Base-by-base conservation (phyloP, 2,888 invertebrate genomes). In the Caenorhabditis imperialis region DNA sequence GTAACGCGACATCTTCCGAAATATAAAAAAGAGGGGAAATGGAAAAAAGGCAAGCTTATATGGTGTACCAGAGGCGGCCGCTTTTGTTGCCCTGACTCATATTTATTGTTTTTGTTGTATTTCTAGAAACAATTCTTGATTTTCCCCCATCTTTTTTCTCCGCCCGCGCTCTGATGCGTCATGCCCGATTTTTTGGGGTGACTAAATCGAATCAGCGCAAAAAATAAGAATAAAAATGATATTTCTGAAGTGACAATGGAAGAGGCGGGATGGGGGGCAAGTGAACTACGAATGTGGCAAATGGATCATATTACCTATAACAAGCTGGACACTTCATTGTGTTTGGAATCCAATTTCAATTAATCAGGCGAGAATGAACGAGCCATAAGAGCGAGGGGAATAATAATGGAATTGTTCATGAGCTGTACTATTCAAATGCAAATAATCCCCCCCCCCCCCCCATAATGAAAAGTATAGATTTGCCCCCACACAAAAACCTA, bases 351-450 rank as follows among this genome's bases (percentile, higher is more conserved):
- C 50, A 44, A 62, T 71, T 71, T 71, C 71, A 57, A 71, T 62
- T 71, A 62, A 71, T 71, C 61, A 65, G 50, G 51, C 50, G 67
- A 67, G 51, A 51, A 51, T 18, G 48, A 18, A 33, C 7, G 12
- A 48, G n/a, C n/a, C n/a, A 16, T 20, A 20, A 16, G 7, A 27
- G 33, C 18, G 16, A 40, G 45, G 16, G 22, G 40, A 55, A 50
- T 37, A 65, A 67, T 67, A 57, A 57, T 44, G 37, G 67, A 67
- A 67, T 67, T 67, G 57, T 57, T 67, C 44, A 67, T 67, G 57
- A 67, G 67, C 67, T 48, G 67, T 57, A 67, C 67, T 40, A 63
- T 62, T 22, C 16, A 33, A 35, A 30, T 20, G 20, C 16, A 54
- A 38, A 55, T 47, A 27, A 22, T 48, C 45, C 30, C 10, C 30